Conservation (phyloP, 2,797 vertebrate genomes). For the Brotula barbata region DNA sequence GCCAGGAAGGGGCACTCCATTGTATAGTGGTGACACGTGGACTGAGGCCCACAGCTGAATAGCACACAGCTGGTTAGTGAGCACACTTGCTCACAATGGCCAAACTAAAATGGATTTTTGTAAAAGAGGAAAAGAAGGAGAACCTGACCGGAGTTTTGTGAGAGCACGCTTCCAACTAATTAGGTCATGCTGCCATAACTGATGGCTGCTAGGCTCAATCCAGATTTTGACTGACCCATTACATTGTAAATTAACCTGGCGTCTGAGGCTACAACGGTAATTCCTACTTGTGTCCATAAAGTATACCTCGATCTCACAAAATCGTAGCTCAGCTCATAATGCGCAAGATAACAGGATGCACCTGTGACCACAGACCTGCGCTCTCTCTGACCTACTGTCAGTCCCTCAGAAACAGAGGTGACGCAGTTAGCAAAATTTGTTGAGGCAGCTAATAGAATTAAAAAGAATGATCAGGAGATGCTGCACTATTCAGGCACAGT, state of each 20-base stretch:
- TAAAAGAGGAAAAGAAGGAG: slow-evolving; percentile 53
- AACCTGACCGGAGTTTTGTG: slow-evolving; percentile 49
- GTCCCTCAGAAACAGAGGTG: slow-evolving; percentile 35
- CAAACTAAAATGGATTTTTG: slow-evolving; percentile 61
- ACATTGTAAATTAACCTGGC: slow-evolving; percentile 22
- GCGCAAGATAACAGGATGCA: slow-evolving; percentile 10
- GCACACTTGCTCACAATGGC: slow-evolving; percentile 77
- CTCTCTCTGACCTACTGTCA: slow-evolving; percentile 10
- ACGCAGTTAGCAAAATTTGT: slow-evolving; percentile 36
- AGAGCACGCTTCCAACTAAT: slow-evolving; percentile 65
- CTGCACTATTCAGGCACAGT: slow-evolving; percentile 69
- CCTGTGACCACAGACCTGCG: not conserved
- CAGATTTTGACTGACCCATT: slow-evolving; percentile 39
- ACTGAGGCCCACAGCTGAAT: slow-evolving; percentile 74
- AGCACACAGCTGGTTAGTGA: slow-evolving; percentile 78
- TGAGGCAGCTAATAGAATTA: slow-evolving; percentile 42
- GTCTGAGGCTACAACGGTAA: slow-evolving; percentile 8
- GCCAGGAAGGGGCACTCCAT: slow-evolving; percentile 69
- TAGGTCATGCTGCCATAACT: slow-evolving; percentile 52
- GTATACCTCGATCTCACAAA: not conserved
- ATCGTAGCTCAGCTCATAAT: not conserved
- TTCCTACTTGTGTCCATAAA: slow-evolving; percentile 12
- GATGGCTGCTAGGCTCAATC: slow-evolving; percentile 36
- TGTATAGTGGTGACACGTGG: slow-evolving; percentile 77
- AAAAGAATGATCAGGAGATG: slow-evolving; percentile 58